phyloP scores from a whole-genome alignment of 2,113 vertebrate species.

The Mola mola region DNA sequence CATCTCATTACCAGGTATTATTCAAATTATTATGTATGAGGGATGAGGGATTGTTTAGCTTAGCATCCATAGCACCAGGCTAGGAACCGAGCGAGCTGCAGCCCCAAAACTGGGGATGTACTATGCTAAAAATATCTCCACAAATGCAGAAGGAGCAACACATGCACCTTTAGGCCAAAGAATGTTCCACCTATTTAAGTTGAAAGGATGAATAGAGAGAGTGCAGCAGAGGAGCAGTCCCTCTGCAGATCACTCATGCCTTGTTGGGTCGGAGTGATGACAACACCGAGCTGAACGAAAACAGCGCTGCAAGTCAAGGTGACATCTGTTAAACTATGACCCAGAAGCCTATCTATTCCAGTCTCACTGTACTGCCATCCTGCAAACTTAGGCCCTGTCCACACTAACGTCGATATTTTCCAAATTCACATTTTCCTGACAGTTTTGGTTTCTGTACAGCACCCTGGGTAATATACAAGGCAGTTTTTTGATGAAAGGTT shows the following conservation, averaged over 20 bases:
- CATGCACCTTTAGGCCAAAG: constrained; percentile 43
- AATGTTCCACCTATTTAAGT: constrained; percentile 41
- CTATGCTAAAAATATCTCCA: constrained; percentile 27
- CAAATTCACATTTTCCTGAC: too few relatives aligned
- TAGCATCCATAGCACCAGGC: constrained; percentile 49
- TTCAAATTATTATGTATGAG: too few relatives aligned
- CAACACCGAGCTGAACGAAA: constrained; percentile 39
- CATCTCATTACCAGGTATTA: too few relatives aligned
- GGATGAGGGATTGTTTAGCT: constrained; percentile 65
- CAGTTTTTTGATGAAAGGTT: too few relatives aligned
- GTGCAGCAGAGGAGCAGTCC: constrained; percentile 22
- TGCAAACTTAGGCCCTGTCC: too few relatives aligned
- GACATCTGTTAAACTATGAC: constrained; percentile 54
- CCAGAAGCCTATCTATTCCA: constrained; percentile 10
- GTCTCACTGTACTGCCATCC: constrained; percentile 14
- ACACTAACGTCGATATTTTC: too few relatives aligned
- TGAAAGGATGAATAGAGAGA: constrained; percentile 40
- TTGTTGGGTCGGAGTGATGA: constrained; percentile 44
- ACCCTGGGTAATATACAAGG: too few relatives aligned
- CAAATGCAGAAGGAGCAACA: constrained; percentile 15
- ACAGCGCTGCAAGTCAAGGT: constrained; percentile 56
- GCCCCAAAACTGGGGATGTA: constrained; percentile 31
- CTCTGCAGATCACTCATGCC: constrained; percentile 41
- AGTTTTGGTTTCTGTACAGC: too few relatives aligned
- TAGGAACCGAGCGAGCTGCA: not conserved